Conservation (phyloP, 2,113 vertebrate genomes). For the Myodes glareolus region DNA sequence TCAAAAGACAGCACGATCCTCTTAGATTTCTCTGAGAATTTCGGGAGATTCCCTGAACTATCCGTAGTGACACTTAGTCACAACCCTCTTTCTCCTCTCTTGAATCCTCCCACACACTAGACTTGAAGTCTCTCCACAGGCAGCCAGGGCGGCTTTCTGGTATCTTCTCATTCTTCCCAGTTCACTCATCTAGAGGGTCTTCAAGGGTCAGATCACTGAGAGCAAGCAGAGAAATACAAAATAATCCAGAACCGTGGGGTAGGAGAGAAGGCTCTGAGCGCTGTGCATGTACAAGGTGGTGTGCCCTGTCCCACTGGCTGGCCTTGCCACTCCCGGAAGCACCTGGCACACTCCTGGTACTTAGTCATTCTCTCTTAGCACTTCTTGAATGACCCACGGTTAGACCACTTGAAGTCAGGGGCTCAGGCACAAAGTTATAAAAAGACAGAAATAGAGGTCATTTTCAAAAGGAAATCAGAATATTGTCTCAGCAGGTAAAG, state of each 20-base stretch:
- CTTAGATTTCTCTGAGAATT: not conserved
- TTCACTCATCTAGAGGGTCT: not conserved
- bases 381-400: not conserved
- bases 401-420: not conserved
- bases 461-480: conserved; percentile 28
- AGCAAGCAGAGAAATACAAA: not conserved
- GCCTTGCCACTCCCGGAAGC: not conserved
- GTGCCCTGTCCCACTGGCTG: too few species aligned
- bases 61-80: not conserved
- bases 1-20: not conserved
- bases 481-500: not conserved
- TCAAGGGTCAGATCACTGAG: not conserved
- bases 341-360: too few species aligned
- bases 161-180: not conserved
- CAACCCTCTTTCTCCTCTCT: not conserved
- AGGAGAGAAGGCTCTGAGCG: not conserved
- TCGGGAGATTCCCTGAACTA: not conserved
- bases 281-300: not conserved
- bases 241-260: not conserved
- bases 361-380: not conserved
- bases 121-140: not conserved
- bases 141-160: not conserved
- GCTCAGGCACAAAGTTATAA: not conserved
- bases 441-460: not conserved
- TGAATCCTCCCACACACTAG: not conserved